Conservation (phyloP, 2,888 invertebrate genomes). For the Ecliptopera silaceata region DNA sequence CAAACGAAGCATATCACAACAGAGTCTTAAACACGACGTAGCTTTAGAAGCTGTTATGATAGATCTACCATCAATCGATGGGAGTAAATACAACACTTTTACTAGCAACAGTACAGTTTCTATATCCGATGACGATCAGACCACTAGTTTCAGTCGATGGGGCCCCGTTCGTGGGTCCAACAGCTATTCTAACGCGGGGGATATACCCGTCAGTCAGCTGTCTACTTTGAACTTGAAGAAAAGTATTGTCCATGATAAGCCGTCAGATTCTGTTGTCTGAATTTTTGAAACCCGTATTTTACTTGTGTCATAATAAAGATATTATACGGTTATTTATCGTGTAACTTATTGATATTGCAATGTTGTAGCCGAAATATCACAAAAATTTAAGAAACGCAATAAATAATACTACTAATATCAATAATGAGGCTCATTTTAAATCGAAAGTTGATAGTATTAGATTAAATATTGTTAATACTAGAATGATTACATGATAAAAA, state of each 20-base stretch:
- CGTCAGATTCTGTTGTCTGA: slow-evolving; percentile 60
- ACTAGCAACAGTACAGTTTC: slow-evolving; percentile 54
- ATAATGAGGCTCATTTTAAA: too few relatives aligned
- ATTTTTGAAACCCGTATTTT: too few relatives aligned
- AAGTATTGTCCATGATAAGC: slow-evolving; percentile 49
- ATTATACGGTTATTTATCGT: too few relatives aligned
- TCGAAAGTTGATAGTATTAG: too few relatives aligned
- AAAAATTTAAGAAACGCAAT: too few relatives aligned
- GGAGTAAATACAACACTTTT: slow-evolving; percentile 52
- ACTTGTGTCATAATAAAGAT: too few relatives aligned
- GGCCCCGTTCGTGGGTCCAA: slow-evolving; percentile 79
- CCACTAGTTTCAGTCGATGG: slow-evolving; percentile 70
- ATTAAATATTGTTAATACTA: too few relatives aligned
- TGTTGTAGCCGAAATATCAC: too few relatives aligned
- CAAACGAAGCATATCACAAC: slow-evolving; percentile 68
- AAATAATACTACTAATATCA: too few relatives aligned
- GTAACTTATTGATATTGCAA: too few relatives aligned
- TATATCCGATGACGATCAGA: slow-evolving; percentile 43
- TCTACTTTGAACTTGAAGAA: slow-evolving; percentile 67
- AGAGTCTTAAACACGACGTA: slow-evolving; percentile 69
- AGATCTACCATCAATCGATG: slow-evolving; percentile 61
- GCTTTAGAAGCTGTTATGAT: slow-evolving; percentile 73
- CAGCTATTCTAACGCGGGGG: slow-evolving; percentile 62
- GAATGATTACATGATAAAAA: too few relatives aligned
- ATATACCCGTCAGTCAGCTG: slow-evolving; percentile 66